Percentiles rank a stretch among this genome's conserved stretches.
Conservation (phyloP, 1,140 invertebrate species). For the Anadara kagoshimensis region DNA sequence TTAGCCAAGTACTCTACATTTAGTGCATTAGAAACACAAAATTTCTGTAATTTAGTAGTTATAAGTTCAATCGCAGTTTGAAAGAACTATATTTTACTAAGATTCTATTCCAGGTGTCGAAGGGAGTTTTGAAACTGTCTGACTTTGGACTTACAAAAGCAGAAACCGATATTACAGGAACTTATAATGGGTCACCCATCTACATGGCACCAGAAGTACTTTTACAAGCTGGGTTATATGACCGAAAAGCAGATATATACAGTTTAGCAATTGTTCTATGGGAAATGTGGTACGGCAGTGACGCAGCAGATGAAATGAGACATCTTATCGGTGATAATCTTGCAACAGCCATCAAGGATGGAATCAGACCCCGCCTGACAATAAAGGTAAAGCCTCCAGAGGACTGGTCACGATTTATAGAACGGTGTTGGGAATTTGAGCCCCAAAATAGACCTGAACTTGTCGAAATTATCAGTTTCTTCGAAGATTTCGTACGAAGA, state of each 20-base stretch:
- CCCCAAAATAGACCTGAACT: slow-evolving; percentile 6
- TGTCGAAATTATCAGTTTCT: background rate
- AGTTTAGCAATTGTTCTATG: slow-evolving; percentile 62
- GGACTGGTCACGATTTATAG: slow-evolving; percentile 6
- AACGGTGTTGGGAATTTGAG: slow-evolving; percentile 6
- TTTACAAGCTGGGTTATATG: slow-evolving; percentile 31
- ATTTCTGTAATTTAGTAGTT: no score
- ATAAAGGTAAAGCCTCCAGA: slow-evolving; percentile 3
- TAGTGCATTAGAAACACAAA: no score
- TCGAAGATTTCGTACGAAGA: background rate
- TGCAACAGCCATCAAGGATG: background rate
- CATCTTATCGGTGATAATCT: slow-evolving; percentile 14
- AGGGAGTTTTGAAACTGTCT: slow-evolving; percentile 58
- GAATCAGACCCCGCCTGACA: background rate
- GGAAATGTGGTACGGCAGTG: slow-evolving; percentile 67
- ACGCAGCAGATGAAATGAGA: slow-evolving; percentile 54
- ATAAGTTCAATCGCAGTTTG: no score
- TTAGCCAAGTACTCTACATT: no score
- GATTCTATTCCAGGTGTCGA: background rate
- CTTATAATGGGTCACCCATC: slow-evolving; percentile 57
- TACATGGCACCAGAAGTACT: slow-evolving; percentile 69
- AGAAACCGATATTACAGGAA: slow-evolving; percentile 54
- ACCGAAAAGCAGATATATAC: slow-evolving; percentile 48
- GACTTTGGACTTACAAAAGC: slow-evolving; percentile 67
- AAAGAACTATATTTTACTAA: no score